Percentiles rank a stretch among this genome's conserved stretches.
Evolutionary conservation across 2,113 vertebrate species (phyloP).

Genomic region (Phaethon lepturus): DNA sequence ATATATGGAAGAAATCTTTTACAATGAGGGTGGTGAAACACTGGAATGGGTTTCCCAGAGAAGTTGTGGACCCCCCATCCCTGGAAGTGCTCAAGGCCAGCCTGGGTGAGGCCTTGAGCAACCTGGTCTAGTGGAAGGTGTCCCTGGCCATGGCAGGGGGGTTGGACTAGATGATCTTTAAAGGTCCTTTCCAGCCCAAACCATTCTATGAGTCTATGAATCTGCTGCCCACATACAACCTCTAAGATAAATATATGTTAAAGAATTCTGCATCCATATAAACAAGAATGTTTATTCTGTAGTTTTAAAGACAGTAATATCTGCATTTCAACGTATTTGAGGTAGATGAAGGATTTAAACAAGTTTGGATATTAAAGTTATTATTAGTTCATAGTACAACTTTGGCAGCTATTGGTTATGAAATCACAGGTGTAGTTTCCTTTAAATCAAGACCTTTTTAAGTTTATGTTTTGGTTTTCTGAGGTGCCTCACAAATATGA

Average conservation of each 20-base stretch:
- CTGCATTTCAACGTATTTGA: neutral
- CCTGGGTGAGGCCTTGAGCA: neutral
- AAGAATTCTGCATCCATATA: neutral
- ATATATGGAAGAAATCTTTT: neutral
- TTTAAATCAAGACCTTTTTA: neutral
- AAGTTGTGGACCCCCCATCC: neutral
- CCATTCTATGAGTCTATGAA: neutral
- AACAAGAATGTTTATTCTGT: neutral
- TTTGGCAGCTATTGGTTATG: neutral
- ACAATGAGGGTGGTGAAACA: accelerated
- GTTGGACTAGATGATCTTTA: neutral
- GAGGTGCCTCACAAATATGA: neutral
- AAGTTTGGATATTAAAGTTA: neutral
- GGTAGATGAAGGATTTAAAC: neutral
- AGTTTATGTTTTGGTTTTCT: neutral
- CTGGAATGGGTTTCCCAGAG: neutral
- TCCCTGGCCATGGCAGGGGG: neutral
- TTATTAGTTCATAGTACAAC: neutral
- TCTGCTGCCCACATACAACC: neutral
- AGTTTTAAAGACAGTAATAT: neutral
- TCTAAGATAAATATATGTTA: neutral
- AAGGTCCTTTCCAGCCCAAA: neutral
- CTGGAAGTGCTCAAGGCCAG: neutral
- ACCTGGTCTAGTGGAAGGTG: neutral
- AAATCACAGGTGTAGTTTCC: neutral